These are phyloP conservation scores for Procavia capensis DNA, from an alignment of 2,113 vertebrate genomes.

Conservation along the genomic window DNA sequence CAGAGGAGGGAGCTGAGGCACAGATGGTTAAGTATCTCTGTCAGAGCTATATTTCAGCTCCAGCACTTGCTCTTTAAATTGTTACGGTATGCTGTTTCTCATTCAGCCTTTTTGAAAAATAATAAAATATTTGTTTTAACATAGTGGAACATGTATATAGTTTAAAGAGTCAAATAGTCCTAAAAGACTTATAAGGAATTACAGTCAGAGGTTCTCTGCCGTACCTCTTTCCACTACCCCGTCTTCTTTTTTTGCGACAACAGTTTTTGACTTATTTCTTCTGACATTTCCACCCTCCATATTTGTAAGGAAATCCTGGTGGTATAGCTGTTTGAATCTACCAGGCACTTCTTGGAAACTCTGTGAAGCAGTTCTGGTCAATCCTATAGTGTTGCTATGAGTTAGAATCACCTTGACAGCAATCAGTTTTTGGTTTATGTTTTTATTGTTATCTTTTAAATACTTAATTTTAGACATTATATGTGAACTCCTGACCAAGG, in stretches of 20 bases:
- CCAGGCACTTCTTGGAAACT: too few species aligned
- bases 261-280: not conserved
- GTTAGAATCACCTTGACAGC: too few species aligned
- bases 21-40: not conserved
- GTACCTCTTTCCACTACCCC: not conserved
- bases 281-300: not conserved
- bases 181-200: not conserved
- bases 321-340: too few species aligned
- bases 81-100: not conserved
- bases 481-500: not conserved
- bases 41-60: not conserved
- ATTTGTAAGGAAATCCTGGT: not conserved
- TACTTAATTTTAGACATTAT: not conserved
- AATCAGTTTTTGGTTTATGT: too few species aligned
- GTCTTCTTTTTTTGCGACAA: not conserved
- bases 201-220: not conserved
- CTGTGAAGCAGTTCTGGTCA: too few species aligned
- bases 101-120: not conserved
- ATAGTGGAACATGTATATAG: not conserved
- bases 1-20: not conserved
- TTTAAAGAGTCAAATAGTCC: not conserved
- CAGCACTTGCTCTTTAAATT: not conserved
- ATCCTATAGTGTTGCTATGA: too few species aligned
- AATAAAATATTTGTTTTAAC: conserved; percentile 8
- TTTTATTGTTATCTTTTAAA: not conserved